Evolutionary conservation across 2,888 invertebrate genomes (phyloP).

Genomic region (Acleris sparsana): DNA sequence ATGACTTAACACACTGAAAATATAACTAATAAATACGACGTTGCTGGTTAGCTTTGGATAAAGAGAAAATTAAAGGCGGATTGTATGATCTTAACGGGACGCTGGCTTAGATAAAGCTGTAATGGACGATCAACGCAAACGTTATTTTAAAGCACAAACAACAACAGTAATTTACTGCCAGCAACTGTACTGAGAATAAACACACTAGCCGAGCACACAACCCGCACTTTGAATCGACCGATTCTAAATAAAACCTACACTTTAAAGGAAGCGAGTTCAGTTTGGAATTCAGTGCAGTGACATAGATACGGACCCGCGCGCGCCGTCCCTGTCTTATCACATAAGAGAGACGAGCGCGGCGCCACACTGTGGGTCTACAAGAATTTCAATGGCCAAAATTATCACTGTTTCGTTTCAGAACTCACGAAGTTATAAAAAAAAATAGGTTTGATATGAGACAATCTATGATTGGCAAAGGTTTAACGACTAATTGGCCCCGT

Average conservation of each 20-base stretch:
- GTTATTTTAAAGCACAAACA: too few relatives aligned
- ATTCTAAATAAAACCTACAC: slow-evolving; percentile 3
- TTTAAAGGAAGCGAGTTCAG: slow-evolving; percentile 20
- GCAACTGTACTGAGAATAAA: too few relatives aligned
- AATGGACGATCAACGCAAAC: too few relatives aligned
- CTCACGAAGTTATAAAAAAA: neutral
- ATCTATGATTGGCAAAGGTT: slow-evolving; percentile 20
- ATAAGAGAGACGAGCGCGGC: slow-evolving; percentile 21
- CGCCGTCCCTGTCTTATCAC: slow-evolving; percentile 16
- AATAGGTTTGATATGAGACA: slow-evolving; percentile 22
- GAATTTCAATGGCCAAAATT: slow-evolving; percentile 21
- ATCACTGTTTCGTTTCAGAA: neutral
- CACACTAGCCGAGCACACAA: neutral
- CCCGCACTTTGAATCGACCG: slow-evolving; percentile 10
- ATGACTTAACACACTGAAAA: slow-evolving; percentile 1
- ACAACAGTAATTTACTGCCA: too few relatives aligned
- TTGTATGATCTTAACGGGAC: neutral
- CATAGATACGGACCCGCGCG: slow-evolving; percentile 15
- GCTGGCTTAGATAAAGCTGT: too few relatives aligned
- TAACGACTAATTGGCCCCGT: slow-evolving; percentile 31
- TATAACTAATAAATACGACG: slow-evolving; percentile 17
- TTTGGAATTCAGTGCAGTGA: slow-evolving; percentile 32
- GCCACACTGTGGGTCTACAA: slow-evolving; percentile 20
- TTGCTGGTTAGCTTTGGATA: neutral
- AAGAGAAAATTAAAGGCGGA: neutral